Evolutionary conservation across 2,888 invertebrate species (phyloP).

Genomic region (Drosophila kuntzei): DNA sequence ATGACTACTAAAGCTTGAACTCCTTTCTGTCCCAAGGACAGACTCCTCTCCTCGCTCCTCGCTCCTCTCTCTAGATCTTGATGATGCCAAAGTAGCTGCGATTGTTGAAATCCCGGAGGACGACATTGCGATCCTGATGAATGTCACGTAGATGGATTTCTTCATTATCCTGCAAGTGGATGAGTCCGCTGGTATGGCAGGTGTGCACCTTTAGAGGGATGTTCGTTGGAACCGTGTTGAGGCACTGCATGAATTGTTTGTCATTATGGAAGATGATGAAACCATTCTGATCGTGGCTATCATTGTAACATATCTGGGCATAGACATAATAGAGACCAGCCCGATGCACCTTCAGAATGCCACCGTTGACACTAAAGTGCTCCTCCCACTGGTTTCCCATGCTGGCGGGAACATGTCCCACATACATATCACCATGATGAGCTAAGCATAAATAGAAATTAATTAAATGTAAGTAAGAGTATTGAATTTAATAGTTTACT

Average conservation of each 20-base stretch:
- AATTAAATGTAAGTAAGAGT: neutral
- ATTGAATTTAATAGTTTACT: conserved; percentile 59
- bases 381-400: conserved; percentile 87
- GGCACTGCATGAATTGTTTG: conserved; percentile 90
- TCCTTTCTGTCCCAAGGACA: neutral
- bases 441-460: conserved; percentile 39
- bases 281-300: conserved; percentile 91
- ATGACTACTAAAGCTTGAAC: conserved; percentile 22
- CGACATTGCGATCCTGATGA: conserved; percentile 80
- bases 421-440: conserved; percentile 83
- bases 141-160: conserved; percentile 90
- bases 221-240: conserved; percentile 88
- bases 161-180: conserved; percentile 89
- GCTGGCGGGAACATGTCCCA: conserved; percentile 86
- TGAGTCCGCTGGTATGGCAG: conserved; percentile 90
- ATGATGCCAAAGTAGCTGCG: conserved; percentile 94
- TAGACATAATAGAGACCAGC: conserved; percentile 92
- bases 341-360: conserved; percentile 89
- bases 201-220: conserved; percentile 89
- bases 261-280: conserved; percentile 89
- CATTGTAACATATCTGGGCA: conserved; percentile 92
- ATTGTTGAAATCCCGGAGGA: conserved; percentile 88
- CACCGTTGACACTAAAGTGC: conserved; percentile 88
- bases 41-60: neutral
- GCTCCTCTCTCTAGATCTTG: conserved; percentile 84